phyloP scores from a whole-genome alignment of 1,140 invertebrate genomes.

The Drosophila neocordata region DNA sequence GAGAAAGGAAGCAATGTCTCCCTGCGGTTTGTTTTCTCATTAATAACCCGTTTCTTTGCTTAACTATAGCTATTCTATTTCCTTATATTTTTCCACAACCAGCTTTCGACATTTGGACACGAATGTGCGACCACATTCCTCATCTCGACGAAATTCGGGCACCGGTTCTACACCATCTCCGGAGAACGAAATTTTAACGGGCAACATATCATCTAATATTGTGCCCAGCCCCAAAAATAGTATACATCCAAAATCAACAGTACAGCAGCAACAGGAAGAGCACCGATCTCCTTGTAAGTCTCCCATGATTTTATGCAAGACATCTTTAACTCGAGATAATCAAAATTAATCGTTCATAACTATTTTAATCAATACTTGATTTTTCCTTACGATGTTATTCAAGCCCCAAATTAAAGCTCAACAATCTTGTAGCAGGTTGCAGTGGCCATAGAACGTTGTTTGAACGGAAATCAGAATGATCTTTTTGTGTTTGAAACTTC shows the following conservation, averaged over 20 bases:
- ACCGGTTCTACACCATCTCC: constrained; percentile 87
- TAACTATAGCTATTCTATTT: neutral
- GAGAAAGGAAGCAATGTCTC: constrained; percentile 88
- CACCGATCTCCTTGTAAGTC: constrained; percentile 82
- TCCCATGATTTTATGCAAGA: constrained; percentile 77
- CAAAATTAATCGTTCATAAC: constrained; percentile 46
- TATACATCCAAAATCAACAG: constrained; percentile 10
- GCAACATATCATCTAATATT: constrained; percentile 31
- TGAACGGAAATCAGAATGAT: too few relatives aligned
- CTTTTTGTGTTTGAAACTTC: too few relatives aligned
- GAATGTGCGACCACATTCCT: constrained; percentile 85
- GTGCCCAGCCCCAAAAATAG: constrained; percentile 15
- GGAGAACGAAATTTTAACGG: constrained; percentile 82
- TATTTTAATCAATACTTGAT: too few relatives aligned
- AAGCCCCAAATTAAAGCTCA: too few relatives aligned
- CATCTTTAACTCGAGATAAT: constrained; percentile 49
- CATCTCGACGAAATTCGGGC: constrained; percentile 79
- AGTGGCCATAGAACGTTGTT: too few relatives aligned
- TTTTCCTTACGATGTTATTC: too few relatives aligned
- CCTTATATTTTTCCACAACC: constrained; percentile 6
- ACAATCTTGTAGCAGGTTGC: too few relatives aligned
- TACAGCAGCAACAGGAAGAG: constrained; percentile 51
- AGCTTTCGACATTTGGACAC: constrained; percentile 92
- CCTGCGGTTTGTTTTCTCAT: constrained; percentile 86
- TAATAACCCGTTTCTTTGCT: neutral